Conservation (phyloP, 2,113 vertebrate genomes). For the Pelobates fuscus region DNA sequence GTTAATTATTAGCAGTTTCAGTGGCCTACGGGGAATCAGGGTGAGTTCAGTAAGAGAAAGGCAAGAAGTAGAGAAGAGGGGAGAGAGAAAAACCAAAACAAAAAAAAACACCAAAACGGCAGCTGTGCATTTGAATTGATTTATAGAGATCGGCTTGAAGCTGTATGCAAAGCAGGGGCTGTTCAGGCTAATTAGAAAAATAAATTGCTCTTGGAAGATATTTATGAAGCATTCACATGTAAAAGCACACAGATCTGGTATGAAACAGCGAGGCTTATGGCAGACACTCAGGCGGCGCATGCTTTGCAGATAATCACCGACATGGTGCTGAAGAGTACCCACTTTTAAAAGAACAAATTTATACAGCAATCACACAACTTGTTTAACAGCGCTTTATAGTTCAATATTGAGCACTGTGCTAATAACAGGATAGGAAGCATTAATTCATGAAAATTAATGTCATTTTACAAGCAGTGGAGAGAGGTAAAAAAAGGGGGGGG, state of each 20-base stretch:
- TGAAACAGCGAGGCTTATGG: not conserved
- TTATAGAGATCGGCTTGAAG: slow-evolving; percentile 60
- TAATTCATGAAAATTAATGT: not conserved
- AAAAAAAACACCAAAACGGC: slow-evolving; percentile 76
- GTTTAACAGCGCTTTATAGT: not conserved
- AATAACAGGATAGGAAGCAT: not conserved
- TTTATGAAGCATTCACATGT: slow-evolving; percentile 59
- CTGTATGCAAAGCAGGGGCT: slow-evolving; percentile 51
- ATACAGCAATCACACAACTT: slow-evolving; percentile 1
- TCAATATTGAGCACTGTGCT: not conserved
- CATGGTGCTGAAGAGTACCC: not conserved
- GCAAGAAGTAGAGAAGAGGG: not conserved
- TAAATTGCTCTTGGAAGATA: slow-evolving; percentile 59
- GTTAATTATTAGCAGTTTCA: slow-evolving; percentile 54
- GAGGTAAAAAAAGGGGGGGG: not conserved
- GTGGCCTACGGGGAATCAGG: slow-evolving; percentile 56
- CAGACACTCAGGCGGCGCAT: not conserved
- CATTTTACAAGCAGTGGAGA: not conserved
- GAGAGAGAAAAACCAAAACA: slow-evolving; percentile 74
- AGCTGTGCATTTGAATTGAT: slow-evolving; percentile 60
- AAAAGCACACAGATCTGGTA: slow-evolving; percentile 42
- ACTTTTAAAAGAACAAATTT: not conserved
- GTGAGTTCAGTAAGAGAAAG: not conserved
- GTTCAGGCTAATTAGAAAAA: slow-evolving; percentile 60
- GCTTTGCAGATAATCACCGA: not conserved